A percentile compares a stretch with the other conserved stretches of the same genome.
These are phyloP conservation scores for Druon quercuslanigerum DNA, from an alignment of 1,140 invertebrate genomes.

Conservation along the genomic window DNA sequence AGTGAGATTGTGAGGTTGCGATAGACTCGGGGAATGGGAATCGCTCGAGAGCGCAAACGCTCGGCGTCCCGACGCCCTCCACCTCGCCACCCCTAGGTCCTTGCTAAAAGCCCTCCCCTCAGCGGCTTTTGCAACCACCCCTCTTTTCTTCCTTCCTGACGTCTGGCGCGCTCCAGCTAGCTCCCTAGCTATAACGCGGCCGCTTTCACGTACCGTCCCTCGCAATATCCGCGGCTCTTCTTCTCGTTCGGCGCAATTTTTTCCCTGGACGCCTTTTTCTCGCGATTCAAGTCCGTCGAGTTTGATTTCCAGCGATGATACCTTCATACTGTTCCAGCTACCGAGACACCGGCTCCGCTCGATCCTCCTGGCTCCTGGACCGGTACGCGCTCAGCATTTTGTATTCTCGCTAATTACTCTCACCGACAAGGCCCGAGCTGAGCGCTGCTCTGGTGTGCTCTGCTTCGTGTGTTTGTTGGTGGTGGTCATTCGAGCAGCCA, in stretches of 20 bases:
- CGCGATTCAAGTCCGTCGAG: conserved; percentile 14
- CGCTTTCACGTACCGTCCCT: conserved; percentile 41
- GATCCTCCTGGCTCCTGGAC: conserved; percentile 40
- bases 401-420: conserved; percentile 51
- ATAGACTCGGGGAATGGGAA: conserved; percentile 43
- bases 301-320: conserved; percentile 25
- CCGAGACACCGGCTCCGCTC: conserved; percentile 32
- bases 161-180: conserved; percentile 54
- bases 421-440: conserved; percentile 39
- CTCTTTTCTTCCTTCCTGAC: conserved; percentile 52
- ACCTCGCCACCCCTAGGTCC: conserved; percentile 33
- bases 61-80: conserved; percentile 41
- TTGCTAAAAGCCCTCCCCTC: conserved; percentile 51
- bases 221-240: conserved; percentile 36
- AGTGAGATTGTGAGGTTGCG: background rate
- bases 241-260: conserved; percentile 35
- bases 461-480: background rate
- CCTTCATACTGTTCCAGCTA: conserved; percentile 18
- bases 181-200: conserved; percentile 37
- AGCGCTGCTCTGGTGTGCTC: conserved; percentile 30
- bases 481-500: conserved; percentile 3
- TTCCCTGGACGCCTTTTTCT: conserved; percentile 23
- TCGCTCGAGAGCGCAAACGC: conserved; percentile 44
- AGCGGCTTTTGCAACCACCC: conserved; percentile 42
- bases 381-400: conserved; percentile 45